phyloP scores from a whole-genome alignment of 2,113 vertebrate genomes.

The Lophochroa leadbeateri region DNA sequence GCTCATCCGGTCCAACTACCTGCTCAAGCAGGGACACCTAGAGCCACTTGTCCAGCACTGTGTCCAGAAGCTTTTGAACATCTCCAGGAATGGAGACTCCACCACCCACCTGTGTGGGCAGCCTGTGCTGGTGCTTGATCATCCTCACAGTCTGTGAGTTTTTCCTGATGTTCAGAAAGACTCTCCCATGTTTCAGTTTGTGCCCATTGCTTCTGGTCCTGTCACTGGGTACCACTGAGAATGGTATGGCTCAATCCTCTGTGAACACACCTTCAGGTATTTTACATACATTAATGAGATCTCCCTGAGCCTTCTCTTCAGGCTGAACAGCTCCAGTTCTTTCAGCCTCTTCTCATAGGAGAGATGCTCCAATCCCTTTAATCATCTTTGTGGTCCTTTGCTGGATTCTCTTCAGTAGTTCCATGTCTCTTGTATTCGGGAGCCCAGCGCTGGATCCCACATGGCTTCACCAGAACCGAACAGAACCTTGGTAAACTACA shows the following conservation, averaged over 20 bases:
- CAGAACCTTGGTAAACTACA: neutral
- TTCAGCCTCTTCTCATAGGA: neutral
- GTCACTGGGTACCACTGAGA: neutral
- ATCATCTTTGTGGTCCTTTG: neutral
- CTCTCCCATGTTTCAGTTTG: neutral
- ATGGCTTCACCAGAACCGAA: neutral
- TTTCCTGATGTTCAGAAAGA: neutral
- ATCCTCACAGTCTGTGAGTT: neutral
- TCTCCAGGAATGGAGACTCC: neutral
- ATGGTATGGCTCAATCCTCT: neutral
- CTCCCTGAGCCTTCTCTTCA: neutral
- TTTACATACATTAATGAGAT: neutral
- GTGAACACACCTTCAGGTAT: neutral
- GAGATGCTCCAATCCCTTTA: neutral
- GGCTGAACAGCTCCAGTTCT: neutral
- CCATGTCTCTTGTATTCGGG: neutral
- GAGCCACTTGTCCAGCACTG: neutral
- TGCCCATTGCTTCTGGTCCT: accelerated
- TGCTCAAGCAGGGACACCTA: neutral
- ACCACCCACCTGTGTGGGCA: neutral
- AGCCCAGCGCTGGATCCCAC: neutral
- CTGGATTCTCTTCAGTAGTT: neutral
- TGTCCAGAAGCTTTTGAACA: neutral
- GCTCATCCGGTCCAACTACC: neutral
- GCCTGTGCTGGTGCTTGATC: neutral